Evolutionary conservation across 1,140 invertebrate species (phyloP).

Genomic region (Parapsyche elsis): DNA sequence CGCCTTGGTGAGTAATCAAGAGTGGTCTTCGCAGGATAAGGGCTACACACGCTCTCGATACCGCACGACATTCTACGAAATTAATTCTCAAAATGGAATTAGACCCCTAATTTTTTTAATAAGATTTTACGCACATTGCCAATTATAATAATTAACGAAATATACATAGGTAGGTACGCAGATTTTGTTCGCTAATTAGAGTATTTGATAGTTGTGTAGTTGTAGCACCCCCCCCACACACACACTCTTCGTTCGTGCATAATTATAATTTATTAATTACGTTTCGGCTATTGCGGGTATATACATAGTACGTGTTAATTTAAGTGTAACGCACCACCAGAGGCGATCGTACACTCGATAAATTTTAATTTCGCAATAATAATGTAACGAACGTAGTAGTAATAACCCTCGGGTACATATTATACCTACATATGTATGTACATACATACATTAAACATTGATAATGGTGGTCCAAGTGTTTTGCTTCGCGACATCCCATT

Average conservation of each 20-base stretch:
- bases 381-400: neutral
- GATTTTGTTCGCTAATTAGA: too few species aligned
- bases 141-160: too few species aligned
- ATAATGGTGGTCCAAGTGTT: conserved; percentile 27
- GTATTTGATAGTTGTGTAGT: too few species aligned
- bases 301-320: neutral
- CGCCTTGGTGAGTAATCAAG: conserved; percentile 53
- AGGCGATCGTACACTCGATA: conserved; percentile 4
- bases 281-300: too few species aligned
- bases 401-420: neutral
- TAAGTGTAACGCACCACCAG: neutral
- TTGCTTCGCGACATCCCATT: neutral
- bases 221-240: too few species aligned
- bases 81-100: conserved; percentile 4
- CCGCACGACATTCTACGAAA: neutral
- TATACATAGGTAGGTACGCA: too few species aligned
- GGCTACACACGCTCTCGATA: conserved; percentile 22
- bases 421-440: neutral
- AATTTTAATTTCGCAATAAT: conserved; percentile 16
- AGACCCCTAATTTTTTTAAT: neutral
- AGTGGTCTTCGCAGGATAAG: conserved; percentile 36
- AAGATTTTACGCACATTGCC: too few species aligned
- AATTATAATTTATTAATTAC: too few species aligned
- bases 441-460: neutral
- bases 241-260: too few species aligned